These are phyloP conservation scores for Lepidotrigona ventralis DNA, from an alignment of 1,140 invertebrate species.

Conservation along the genomic window DNA sequence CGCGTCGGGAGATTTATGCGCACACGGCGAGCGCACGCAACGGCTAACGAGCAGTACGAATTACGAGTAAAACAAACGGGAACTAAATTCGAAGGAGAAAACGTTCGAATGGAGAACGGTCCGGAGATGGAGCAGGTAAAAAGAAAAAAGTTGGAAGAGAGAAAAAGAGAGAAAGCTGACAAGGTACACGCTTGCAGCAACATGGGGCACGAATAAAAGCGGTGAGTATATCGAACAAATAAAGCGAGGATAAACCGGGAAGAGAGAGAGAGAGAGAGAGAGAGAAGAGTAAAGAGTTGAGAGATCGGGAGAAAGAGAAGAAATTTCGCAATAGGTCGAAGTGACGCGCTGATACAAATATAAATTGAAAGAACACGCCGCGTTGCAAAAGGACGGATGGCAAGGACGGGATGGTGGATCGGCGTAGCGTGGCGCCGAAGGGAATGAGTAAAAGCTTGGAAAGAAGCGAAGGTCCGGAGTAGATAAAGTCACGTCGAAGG, in stretches of 20 bases:
- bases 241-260: background rate
- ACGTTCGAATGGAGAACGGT: slow-evolving; percentile 12
- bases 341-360: slow-evolving; percentile 11
- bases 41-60: slow-evolving; percentile 10
- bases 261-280: background rate
- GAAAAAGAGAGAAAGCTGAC: background rate
- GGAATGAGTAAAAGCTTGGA: background rate
- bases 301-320: background rate
- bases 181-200: background rate
- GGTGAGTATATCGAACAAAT: background rate
- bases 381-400: background rate
- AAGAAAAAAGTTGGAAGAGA: no score
- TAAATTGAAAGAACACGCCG: background rate
- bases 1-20: slow-evolving; percentile 15
- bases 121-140: background rate
- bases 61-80: slow-evolving; percentile 16
- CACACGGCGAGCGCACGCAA: slow-evolving; percentile 8
- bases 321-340: slow-evolving; percentile 11
- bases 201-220: background rate
- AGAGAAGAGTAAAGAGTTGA: background rate
- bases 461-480: background rate
- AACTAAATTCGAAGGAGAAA: slow-evolving; percentile 18
- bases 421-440: background rate
- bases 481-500: slow-evolving; percentile 5
- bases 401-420: background rate